These are phyloP conservation scores for Dicrurus megarhynchus DNA, from an alignment of 2,113 vertebrate genomes.

Conservation along the genomic window DNA sequence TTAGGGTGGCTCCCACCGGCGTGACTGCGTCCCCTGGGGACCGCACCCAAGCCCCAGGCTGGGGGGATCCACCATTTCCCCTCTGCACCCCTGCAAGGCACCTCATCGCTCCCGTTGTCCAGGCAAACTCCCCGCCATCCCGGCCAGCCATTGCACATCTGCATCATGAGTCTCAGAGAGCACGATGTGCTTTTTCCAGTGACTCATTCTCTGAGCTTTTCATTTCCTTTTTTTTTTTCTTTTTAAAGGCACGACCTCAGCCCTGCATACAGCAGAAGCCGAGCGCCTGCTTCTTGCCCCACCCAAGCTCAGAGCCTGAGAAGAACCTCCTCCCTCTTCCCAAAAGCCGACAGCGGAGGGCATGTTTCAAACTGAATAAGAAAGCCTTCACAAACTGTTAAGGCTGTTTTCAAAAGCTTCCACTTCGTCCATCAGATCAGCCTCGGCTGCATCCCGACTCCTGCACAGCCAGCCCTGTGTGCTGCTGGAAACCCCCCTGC, in stretches of 20 bases:
- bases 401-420: background rate
- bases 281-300: background rate
- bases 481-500: background rate
- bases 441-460: background rate
- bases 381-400: background rate
- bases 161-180: background rate
- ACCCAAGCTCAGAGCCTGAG: background rate
- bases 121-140: background rate
- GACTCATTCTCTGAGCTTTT: background rate
- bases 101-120: accelerated
- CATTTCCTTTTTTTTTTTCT: background rate
- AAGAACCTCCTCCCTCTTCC: constrained; percentile 21
- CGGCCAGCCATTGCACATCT: background rate
- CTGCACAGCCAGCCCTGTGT: background rate
- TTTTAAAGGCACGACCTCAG: constrained; percentile 32
- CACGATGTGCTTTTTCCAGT: constrained; percentile 26
- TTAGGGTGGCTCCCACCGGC: background rate
- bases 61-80: background rate
- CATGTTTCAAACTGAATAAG: background rate
- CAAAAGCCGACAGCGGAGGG: background rate
- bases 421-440: accelerated
- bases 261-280: background rate
- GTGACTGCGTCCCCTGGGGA: too few relatives aligned
- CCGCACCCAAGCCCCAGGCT: background rate
- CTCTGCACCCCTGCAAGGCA: accelerated